These are phyloP conservation scores for Osmoderma eremita DNA, from an alignment of 2,888 invertebrate species.

Conservation along the genomic window DNA sequence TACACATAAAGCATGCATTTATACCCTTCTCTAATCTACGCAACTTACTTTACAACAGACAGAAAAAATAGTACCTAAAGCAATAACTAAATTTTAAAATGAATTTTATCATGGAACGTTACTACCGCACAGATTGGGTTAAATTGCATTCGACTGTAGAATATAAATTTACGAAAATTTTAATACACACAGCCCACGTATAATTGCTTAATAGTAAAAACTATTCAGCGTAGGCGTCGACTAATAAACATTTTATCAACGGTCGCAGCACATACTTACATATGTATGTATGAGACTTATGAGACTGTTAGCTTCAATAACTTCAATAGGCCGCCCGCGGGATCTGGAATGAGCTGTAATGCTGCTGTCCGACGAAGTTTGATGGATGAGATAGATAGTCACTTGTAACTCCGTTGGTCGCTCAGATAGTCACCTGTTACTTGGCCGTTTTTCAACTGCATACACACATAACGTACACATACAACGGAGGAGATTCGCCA, in stretches of 20 bases:
- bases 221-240: conserved; percentile 32
- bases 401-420: conserved; percentile 9
- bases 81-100: too few relatives aligned
- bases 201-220: conserved; percentile 35
- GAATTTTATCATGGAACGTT: too few relatives aligned
- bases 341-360: conserved; percentile 30
- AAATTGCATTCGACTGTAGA: too few relatives aligned
- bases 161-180: too few relatives aligned
- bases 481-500: conserved; percentile 3
- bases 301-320: conserved; percentile 32
- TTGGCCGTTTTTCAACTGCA: too few relatives aligned
- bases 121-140: too few relatives aligned
- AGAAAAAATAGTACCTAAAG: too few relatives aligned
- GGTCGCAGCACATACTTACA: conserved; percentile 16
- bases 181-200: not conserved
- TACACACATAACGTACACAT: too few relatives aligned
- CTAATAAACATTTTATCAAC: conserved; percentile 32
- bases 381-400: conserved; percentile 19
- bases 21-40: too few relatives aligned
- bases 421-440: conserved; percentile 8
- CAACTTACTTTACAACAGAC: too few relatives aligned
- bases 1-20: too few relatives aligned
- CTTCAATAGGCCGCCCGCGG: conserved; percentile 29
- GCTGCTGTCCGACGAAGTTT: conserved; percentile 26
- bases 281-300: conserved; percentile 3